Evolutionary conservation across 2,888 invertebrate species (phyloP), one percentile per base, ranked within the genome.

Genomic region (Blastobasis lacticolella): DNA sequence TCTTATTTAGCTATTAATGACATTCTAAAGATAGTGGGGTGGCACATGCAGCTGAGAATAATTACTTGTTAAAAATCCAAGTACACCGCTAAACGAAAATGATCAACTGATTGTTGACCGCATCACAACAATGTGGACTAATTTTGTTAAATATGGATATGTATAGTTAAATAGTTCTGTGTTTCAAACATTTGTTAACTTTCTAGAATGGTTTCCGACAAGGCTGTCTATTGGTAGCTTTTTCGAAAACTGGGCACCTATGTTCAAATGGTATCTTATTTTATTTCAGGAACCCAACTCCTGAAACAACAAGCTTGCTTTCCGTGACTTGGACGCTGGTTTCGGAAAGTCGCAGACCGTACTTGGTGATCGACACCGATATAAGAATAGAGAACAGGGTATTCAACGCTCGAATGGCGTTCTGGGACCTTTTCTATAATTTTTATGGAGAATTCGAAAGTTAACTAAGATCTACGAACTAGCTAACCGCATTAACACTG

Each of bases 341-440:
- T 46, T 49, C 5, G 2, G 50, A 55, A 5, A 60, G 67, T 8
- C 63, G 66, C 10, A 73, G 83, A 53, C 83, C 85, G 0, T 74
- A 77, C 42, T 51, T 86, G 56, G 65, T 77, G 6, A 85, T 87
- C 5, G 83, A 81, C 55, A 63, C 71, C 0, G 70, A 80, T 7
- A 57, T 82, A 4, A 55, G 57, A 9, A 55, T 82, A 50, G 73
- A 77, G 42, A 62, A 67, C 37, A 65, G 88, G 48, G 72, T 79
- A 5, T 66, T 70, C 48, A 75, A 78, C 48, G 71, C 78, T 6
- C 72, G 83, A 23, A 81, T 83, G 77, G 78, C 85, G 0, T 87
- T 82, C 57, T 87, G 88, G 88, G 83, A 87, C 49, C 71, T 87
- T 3, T 87, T 87, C 56, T 80, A 82, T 23, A 23, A 23, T 23